Evolutionary conservation across 2,888 invertebrate species (phyloP).

Genomic region (Andrena hattorfiana): DNA sequence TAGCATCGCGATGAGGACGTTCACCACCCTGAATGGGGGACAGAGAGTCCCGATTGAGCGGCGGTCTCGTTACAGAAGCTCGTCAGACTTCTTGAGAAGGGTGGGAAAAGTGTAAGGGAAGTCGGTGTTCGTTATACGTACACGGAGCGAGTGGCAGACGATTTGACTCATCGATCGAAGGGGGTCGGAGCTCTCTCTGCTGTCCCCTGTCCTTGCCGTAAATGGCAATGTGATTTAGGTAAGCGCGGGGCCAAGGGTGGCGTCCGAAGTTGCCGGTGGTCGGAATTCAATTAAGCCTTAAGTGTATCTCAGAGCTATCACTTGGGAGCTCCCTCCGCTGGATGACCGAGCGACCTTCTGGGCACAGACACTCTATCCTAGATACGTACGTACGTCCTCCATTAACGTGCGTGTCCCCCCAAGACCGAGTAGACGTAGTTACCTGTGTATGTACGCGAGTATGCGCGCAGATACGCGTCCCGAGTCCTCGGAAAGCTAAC

Average conservation of each 20-base stretch:
- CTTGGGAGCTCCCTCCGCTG: conserved; percentile 53
- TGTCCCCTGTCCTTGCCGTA: conserved; percentile 51
- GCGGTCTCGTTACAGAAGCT: not conserved
- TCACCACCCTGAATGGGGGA: not conserved
- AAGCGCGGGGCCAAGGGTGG: conserved; percentile 68
- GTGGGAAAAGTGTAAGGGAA: conserved; percentile 33
- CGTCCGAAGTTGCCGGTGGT: conserved; percentile 75
- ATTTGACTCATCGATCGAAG: conserved; percentile 70
- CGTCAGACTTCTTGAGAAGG: not conserved
- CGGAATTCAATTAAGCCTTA: conserved; percentile 81
- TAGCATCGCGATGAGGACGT: not conserved
- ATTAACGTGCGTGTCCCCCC: conserved; percentile 60
- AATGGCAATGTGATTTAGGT: conserved; percentile 80
- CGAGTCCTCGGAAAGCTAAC: not conserved
- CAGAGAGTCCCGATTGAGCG: not conserved
- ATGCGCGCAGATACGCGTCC: not conserved
- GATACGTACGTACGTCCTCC: conserved; percentile 55
- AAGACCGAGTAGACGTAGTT: conserved; percentile 20
- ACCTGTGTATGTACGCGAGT: not conserved
- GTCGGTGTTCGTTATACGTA: conserved; percentile 54
- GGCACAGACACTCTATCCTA: conserved; percentile 45
- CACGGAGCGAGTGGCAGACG: conserved; percentile 1
- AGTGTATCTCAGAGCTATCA: conserved; percentile 78
- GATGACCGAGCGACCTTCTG: conserved; percentile 61
- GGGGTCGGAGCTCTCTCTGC: not conserved